These are phyloP conservation scores for Melanogrammus aeglefinus DNA, from an alignment of 2,797 vertebrate species.

Conservation along the genomic window DNA sequence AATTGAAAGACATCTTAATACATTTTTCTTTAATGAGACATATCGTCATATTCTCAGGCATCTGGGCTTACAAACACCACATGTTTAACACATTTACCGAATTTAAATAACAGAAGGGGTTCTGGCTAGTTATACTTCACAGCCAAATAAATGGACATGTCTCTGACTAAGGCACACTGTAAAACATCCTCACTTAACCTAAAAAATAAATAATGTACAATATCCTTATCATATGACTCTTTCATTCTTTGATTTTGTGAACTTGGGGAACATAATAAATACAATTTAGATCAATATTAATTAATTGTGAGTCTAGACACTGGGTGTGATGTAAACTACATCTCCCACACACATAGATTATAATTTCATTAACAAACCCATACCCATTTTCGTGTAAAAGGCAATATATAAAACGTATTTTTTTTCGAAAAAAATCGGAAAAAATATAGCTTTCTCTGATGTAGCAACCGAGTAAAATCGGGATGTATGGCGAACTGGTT, in stretches of 20 bases:
- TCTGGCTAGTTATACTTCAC: not conserved
- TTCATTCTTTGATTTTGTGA: not conserved
- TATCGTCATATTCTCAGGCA: not conserved
- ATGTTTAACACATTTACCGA: not conserved
- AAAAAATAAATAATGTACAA: not conserved
- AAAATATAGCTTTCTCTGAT: too few species aligned
- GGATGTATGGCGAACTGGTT: too few species aligned
- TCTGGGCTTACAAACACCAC: not conserved
- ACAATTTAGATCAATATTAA: not conserved
- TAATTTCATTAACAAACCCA: not conserved
- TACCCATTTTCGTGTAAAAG: too few species aligned
- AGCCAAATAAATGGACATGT: not conserved
- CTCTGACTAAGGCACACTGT: not conserved
- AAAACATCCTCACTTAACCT: not conserved
- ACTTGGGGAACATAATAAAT: not conserved
- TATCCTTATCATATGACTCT: not conserved
- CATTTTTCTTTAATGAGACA: not conserved
- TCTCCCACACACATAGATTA: slow-evolving; percentile 25
- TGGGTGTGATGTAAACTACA: slow-evolving; percentile 46
- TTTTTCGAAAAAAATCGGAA: too few species aligned
- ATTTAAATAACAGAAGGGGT: not conserved
- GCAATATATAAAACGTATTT: too few species aligned
- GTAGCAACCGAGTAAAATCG: too few species aligned
- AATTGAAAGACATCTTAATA: not conserved
- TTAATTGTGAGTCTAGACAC: slow-evolving; percentile 1